These are phyloP conservation scores for Amphipyra tragopoginis DNA, from an alignment of 2,888 invertebrate genomes.

Conservation along the genomic window DNA sequence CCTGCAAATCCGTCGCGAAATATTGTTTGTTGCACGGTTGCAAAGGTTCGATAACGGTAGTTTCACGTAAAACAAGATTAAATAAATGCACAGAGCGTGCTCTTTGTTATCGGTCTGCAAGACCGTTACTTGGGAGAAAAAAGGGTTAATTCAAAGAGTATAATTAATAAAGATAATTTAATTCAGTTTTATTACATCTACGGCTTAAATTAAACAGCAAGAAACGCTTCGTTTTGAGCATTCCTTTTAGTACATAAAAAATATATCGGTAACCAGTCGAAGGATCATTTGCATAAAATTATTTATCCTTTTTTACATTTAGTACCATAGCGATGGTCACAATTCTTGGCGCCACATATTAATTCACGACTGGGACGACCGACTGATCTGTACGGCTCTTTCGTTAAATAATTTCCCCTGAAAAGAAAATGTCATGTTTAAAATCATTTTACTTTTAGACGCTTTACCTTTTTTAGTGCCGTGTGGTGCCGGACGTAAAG, in stretches of 20 bases:
- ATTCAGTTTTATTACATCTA: slow-evolving; percentile 10
- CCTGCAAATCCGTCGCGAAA: background rate
- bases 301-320: slow-evolving; percentile 52
- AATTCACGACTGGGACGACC: slow-evolving; percentile 56
- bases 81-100: background rate
- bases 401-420: slow-evolving; percentile 74
- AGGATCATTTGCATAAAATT: background rate
- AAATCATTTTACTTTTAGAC: too few relatives aligned
- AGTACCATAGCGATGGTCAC: slow-evolving; percentile 66
- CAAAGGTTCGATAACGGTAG: background rate
- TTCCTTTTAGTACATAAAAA: too few relatives aligned
- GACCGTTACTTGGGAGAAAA: background rate
- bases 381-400: slow-evolving; percentile 67
- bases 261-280: too few relatives aligned
- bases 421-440: slow-evolving; percentile 35
- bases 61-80: background rate
- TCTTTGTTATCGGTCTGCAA: background rate
- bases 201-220: background rate
- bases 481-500: too few relatives aligned
- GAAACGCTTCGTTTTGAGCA: too few relatives aligned
- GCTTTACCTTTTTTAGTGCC: too few relatives aligned
- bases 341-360: slow-evolving; percentile 66
- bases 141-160: too few relatives aligned
- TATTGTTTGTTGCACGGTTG: background rate
- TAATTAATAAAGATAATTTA: background rate